Percentiles rank a stretch among this genome's conserved stretches.
These are phyloP conservation scores for Cyclophora albipunctata DNA, from an alignment of 2,888 invertebrate species.

Conservation along the genomic window DNA sequence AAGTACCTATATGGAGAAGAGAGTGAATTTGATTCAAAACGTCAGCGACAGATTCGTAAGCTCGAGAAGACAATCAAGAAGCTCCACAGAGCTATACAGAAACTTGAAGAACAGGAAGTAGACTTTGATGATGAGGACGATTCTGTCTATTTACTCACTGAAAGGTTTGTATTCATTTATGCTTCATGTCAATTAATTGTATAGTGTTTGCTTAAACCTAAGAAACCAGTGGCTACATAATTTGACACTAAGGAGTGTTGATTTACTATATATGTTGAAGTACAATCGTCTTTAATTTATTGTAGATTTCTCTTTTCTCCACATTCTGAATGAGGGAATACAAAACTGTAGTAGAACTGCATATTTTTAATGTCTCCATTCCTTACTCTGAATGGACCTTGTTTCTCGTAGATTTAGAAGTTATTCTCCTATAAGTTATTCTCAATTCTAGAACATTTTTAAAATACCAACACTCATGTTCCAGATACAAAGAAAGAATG, in stretches of 20 bases:
- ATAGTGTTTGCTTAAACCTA: background rate
- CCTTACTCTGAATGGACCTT: too few species aligned
- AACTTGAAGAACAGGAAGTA: constrained; percentile 81
- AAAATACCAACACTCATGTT: constrained; percentile 3
- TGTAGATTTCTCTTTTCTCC: too few species aligned
- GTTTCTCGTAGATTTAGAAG: too few species aligned
- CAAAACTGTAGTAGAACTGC: too few species aligned
- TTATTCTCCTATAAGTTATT: too few species aligned
- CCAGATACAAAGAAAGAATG: constrained; percentile 65
- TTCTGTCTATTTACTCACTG: constrained; percentile 82
- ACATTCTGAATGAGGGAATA: too few species aligned
- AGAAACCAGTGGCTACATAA: background rate
- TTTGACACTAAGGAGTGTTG: background rate
- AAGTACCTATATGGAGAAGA: constrained; percentile 40
- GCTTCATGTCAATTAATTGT: too few species aligned
- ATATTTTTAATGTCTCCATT: too few species aligned
- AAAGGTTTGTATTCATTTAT: constrained; percentile 53
- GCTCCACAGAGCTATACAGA: constrained; percentile 79
- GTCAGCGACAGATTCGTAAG: constrained; percentile 71
- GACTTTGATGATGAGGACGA: constrained; percentile 83
- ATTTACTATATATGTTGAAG: too few species aligned
- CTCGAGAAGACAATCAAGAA: constrained; percentile 77
- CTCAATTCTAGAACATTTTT: too few species aligned
- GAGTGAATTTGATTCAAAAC: constrained; percentile 53
- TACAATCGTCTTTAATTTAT: too few species aligned